Base-by-base conservation (phyloP, 2,888 invertebrate species). In the Hymenopus coronatus region DNA sequence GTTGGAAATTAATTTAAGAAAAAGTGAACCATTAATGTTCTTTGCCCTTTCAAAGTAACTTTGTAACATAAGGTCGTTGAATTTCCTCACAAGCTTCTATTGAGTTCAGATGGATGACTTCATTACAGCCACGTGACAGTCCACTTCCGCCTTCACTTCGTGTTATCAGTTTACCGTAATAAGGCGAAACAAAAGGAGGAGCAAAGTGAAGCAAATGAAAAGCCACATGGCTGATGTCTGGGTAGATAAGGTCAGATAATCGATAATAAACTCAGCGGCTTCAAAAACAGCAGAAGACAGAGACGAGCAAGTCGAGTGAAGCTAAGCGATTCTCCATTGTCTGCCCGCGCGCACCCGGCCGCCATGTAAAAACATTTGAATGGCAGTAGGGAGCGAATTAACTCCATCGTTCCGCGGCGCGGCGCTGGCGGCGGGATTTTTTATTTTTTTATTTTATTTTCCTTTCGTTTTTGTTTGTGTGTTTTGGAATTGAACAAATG, bases 401-500 rank as follows among this genome's bases (percentile, higher is more conserved):
- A 82, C 87, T 81, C 82, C 82, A 82, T n/a, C 87, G 87, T 87
- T 87, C 82, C 87, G 87, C 86, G 15, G 86, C 87, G 87, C 82
- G 81, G 81, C 81, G 33, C 82, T 28, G 81, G 25, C 87, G 87
- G 33, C 30, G 27, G 81, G 81, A 82, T 82, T 33, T 28, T 81
- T 87, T 87, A 28, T 86, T 86, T 86, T 54, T 86, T n/a, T 83
- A 28, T 83, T 83, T n/a, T 85, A 85, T 85, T 85, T 85, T 70
- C 54, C 70, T 86, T 87, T 87, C 82, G 87, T 82, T 87, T 87
- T 87, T 87, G 87, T 87, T 87, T 87, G 87, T 87, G 87, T 87
- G 87, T 87, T 87, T 87, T 87, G 82, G 87, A 87, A 87, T 40
- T 82, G 87, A 87, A 87, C 87, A 87, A 87, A 87, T 87, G 87